Conservation (phyloP, 2,113 vertebrate species). For the Willisornis vidua region DNA sequence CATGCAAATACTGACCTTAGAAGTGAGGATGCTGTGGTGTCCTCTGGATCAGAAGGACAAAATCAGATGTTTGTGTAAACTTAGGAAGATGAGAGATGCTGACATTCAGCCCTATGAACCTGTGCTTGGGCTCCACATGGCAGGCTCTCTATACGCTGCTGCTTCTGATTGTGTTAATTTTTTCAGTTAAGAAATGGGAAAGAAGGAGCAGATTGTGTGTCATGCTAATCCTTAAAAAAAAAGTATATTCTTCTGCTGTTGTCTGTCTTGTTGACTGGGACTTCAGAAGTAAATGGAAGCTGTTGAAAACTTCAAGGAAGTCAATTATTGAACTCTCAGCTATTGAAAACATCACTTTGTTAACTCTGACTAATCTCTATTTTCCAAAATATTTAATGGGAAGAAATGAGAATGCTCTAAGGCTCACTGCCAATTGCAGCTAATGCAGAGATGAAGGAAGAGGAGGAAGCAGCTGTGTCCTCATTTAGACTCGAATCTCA, state of each 20-base stretch:
- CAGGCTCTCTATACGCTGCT: neutral
- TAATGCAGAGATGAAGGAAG: constrained; percentile 23
- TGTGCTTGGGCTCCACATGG: neutral
- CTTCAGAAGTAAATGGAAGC: neutral
- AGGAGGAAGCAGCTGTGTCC: constrained; percentile 63
- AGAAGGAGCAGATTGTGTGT: neutral
- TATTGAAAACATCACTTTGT: constrained; percentile 3
- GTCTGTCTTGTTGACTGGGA: neutral
- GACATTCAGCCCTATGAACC: neutral
- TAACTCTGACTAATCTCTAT: constrained; percentile 55
- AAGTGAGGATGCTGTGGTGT: neutral
- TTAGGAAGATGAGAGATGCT: neutral
- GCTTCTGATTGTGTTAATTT: neutral
- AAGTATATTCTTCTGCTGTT: neutral
- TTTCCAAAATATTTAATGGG: constrained; percentile 42
- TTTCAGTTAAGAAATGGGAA: neutral
- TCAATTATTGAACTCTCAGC: constrained; percentile 36
- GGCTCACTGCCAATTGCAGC: constrained; percentile 19
- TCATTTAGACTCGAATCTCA: constrained; percentile 33
- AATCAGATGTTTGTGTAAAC: neutral
- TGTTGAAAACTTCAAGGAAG: constrained; percentile 18
- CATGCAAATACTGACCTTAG: neutral
- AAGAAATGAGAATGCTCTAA: neutral
- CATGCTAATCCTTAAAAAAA: neutral
- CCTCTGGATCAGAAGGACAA: neutral